Percentiles rank a stretch among this genome's conserved stretches.
These are phyloP conservation scores for Glandiceps talaboti DNA, from an alignment of 53 echinoderm and acorn worm genomes.

Conservation along the genomic window DNA sequence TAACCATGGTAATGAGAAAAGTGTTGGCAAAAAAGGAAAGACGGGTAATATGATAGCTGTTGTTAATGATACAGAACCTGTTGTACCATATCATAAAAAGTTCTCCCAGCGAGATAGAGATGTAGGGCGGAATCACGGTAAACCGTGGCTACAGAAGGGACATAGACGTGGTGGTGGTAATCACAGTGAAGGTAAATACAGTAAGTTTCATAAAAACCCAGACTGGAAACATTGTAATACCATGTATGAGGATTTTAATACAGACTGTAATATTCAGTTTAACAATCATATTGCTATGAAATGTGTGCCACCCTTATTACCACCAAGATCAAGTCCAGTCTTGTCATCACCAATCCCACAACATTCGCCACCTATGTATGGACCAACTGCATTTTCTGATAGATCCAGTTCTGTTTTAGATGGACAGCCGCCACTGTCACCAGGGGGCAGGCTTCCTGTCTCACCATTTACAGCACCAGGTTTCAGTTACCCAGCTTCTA, in stretches of 20 bases:
- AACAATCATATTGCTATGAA: not conserved
- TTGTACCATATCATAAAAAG: not conserved
- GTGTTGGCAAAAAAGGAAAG: not conserved
- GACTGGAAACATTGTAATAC: not conserved
- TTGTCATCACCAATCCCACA: not conserved
- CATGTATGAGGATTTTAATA: not conserved
- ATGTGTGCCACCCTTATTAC: not conserved
- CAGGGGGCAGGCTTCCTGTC: not conserved
- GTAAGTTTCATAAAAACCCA: not conserved
- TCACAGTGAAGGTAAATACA: not conserved
- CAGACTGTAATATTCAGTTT: not conserved
- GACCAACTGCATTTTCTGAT: not conserved
- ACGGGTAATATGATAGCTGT: no score
- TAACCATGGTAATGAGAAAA: not conserved
- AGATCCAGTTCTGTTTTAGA: not conserved
- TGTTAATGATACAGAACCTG: not conserved
- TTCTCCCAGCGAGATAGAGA: not conserved
- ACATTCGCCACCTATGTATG: not conserved
- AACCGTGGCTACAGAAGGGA: not conserved
- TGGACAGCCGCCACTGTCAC: not conserved
- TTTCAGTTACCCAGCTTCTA: not conserved
- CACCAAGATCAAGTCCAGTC: not conserved
- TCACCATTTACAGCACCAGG: not conserved
- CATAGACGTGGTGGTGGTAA: not conserved
- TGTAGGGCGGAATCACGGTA: not conserved